phyloP scores from a whole-genome alignment of 1,140 invertebrate species.

The Carcinoscorpius rotundicauda region DNA sequence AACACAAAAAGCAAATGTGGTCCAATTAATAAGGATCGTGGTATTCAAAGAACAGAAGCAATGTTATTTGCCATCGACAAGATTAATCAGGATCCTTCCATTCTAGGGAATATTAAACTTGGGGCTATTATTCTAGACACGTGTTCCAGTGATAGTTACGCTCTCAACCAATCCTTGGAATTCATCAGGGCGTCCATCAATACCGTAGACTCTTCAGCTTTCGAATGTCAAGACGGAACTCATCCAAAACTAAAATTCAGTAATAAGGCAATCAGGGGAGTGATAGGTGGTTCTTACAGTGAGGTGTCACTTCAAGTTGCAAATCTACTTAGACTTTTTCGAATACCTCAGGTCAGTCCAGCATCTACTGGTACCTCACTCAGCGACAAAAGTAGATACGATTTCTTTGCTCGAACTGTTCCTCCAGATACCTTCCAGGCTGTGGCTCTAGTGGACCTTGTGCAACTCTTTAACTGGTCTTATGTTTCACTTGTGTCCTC shows the following conservation, averaged over 20 bases:
- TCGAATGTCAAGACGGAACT: slow-evolving; percentile 48
- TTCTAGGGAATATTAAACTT: slow-evolving; percentile 41
- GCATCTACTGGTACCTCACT: slow-evolving; percentile 48
- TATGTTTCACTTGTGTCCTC: slow-evolving; percentile 49
- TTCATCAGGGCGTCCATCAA: slow-evolving; percentile 53
- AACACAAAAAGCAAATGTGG: slow-evolving; percentile 32
- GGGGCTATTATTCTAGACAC: slow-evolving; percentile 49
- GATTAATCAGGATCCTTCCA: slow-evolving; percentile 41
- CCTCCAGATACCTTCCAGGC: slow-evolving; percentile 40
- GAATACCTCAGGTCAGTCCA: slow-evolving; percentile 42
- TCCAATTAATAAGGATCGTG: slow-evolving; percentile 36
- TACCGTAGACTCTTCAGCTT: slow-evolving; percentile 44
- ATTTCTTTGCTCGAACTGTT: slow-evolving; percentile 48
- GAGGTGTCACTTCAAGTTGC: slow-evolving; percentile 60
- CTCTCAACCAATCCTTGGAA: slow-evolving; percentile 50
- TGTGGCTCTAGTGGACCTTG: slow-evolving; percentile 43
- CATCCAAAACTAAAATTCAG: slow-evolving; percentile 39
- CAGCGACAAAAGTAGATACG: slow-evolving; percentile 43
- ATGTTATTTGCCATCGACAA: slow-evolving; percentile 50
- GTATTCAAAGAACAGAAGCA: slow-evolving; percentile 49
- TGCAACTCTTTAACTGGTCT: slow-evolving; percentile 45
- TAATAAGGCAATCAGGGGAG: slow-evolving; percentile 34
- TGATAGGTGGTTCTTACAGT: slow-evolving; percentile 54
- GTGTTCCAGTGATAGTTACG: slow-evolving; percentile 49
- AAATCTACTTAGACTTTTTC: slow-evolving; percentile 47